Evolutionary conservation across 1,140 invertebrate species (phyloP), one percentile per base, ranked within the genome.

Genomic region (Bombus sibiricus): DNA sequence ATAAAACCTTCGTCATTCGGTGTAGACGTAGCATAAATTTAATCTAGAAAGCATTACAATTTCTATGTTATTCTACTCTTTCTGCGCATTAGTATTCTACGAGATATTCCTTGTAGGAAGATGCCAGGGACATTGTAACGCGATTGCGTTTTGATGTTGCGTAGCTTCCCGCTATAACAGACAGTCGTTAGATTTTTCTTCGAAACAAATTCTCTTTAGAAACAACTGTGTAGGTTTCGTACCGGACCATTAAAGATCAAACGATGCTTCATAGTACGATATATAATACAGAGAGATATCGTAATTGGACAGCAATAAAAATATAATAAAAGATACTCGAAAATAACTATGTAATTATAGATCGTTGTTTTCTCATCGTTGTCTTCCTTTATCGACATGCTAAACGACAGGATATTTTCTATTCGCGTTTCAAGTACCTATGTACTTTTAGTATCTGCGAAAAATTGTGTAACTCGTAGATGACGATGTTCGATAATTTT

Each of bases 11-110:
- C 22, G 39, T 13, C 34, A n/a, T n/a, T 41, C 39, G 39, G 12
- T 12, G 39, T 41, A 72, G 37, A 72, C 28, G 34, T 41, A 15
- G 10, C 13, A 68, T 68, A 68, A 68, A 68, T 68, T 68, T 72
- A 72, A 72, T 72, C 39, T 72, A n/a, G 69, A 72, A 72, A n/a
- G 39, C 39, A 72, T 72, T 41, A 8, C 69, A 9, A 22, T n/a
- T 15, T 39, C 37, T 71, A 3, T n/a, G 25, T n/a, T 41, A 71
- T 41, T 72, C 25, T 41, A 28, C 39, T 41, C 37, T 25, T 39
- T 71, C 22, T 3, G 37, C 28, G 25, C 37, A 72, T 72, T 72
- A 41, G 6, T 72, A 72, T 41, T 72, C 69, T 15, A n/a, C 69
- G 28, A 37, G 13, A 6, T n/a, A 72, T 72, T 72, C 39, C 37